These are phyloP conservation scores for Salvelinus alpinus DNA, from an alignment of 2,113 vertebrate genomes.

Conservation along the genomic window DNA sequence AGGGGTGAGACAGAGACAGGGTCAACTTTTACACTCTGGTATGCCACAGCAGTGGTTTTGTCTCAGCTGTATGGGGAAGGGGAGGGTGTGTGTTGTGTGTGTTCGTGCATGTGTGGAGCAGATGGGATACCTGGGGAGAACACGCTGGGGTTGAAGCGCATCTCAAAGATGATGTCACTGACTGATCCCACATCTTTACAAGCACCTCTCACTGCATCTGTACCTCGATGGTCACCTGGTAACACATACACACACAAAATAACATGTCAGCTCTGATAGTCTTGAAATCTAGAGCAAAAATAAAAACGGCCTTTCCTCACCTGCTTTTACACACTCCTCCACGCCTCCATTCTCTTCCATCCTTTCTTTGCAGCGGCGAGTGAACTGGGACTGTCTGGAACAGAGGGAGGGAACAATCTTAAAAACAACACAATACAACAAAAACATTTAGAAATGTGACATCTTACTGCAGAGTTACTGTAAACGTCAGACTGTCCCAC, in stretches of 20 bases:
- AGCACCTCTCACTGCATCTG: slow-evolving; percentile 65
- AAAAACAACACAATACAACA: too few relatives aligned
- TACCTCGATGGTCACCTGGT: slow-evolving; percentile 65
- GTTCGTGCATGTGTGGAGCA: not conserved
- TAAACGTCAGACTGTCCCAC: too few relatives aligned
- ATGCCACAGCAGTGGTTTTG: not conserved
- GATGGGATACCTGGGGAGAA: slow-evolving; percentile 72
- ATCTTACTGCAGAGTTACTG: too few relatives aligned
- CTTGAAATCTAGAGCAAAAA: not conserved
- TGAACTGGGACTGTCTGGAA: slow-evolving; percentile 72
- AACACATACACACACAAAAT: slow-evolving; percentile 14
- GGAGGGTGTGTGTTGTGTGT: not conserved
- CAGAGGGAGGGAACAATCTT: not conserved
- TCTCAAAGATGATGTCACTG: slow-evolving; percentile 80
- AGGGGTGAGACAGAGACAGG: not conserved
- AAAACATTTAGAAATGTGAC: too few relatives aligned
- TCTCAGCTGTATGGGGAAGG: not conserved
- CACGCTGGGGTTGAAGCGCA: slow-evolving; percentile 78
- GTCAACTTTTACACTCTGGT: not conserved
- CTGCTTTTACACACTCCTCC: slow-evolving; percentile 67
- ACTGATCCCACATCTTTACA: slow-evolving; percentile 78
- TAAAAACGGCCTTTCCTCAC: slow-evolving; percentile 41
- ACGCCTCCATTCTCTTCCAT: slow-evolving; percentile 69
- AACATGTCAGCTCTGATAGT: too few relatives aligned
- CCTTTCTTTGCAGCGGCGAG: slow-evolving; percentile 61